Evolutionary conservation across 2,888 invertebrate species (phyloP), one percentile per base, ranked within the genome.

Genomic region (Agriopis aurantiaria): DNA sequence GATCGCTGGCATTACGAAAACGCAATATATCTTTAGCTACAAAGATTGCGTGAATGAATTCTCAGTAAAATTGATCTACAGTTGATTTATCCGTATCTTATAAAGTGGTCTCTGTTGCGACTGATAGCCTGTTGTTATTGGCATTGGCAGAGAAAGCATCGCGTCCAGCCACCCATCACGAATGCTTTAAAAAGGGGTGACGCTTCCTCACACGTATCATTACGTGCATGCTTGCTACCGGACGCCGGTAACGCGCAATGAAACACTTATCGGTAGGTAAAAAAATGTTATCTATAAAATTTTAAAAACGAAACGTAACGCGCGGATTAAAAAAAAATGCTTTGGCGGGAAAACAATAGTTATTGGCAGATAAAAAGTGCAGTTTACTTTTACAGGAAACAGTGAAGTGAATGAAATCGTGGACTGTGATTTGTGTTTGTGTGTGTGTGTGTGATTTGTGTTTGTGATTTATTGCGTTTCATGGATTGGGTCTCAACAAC

Each of bases 181-280:
- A 87, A 91, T 89, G 91, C 93, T 93, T 92, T 93, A 89, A 89
- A 94, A 92, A 89, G 87, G 84, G 85, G 86, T 85, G 83, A 75
- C 79, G 87, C 86, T 91, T 90, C 91, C 90, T 88, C 81, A 80
- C 82, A 79, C 85, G 71, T 78, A 88, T 85, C 88, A 93, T 87
- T 90, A 89, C 90, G 87, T 88, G 83, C 83, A 84, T 88, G 88
- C 83, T 85, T 84, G 88, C 88, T 83, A 88, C 83, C 85, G 88
- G 87, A 84, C 86, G 84, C 82, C 85, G 87, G 84, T 83, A 80
- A 84, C 80, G 80, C 91, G 93, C 87, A 86, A 94, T 94, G 94
- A 91, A 90, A 89, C 91, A 88, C 83, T 85, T 90, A 89, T 90
- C 91, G 94, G 94, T 94, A 91, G 92, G 94, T 93, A 1, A 41